These are phyloP conservation scores for Telmatherina bonti DNA, from an alignment of 2,797 vertebrate species.

Conservation along the genomic window DNA sequence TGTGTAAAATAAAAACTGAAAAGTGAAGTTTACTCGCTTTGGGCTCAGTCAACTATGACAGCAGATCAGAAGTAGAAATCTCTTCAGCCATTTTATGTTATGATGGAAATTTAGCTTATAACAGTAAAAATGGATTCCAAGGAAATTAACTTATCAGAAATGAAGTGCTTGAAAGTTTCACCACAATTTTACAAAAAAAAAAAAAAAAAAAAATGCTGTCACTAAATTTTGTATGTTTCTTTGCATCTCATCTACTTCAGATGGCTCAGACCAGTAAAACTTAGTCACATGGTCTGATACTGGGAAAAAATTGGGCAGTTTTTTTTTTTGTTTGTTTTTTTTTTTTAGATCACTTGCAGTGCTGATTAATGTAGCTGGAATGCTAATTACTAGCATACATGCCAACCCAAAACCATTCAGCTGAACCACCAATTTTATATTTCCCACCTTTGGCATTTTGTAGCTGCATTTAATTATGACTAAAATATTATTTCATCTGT, in stretches of 20 bases:
- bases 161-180: neutral
- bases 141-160: neutral
- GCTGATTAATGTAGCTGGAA: neutral
- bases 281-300: neutral
- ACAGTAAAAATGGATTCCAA: neutral
- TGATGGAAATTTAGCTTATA: neutral
- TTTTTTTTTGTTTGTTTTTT: no score
- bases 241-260: neutral
- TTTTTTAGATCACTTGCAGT: neutral
- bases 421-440: neutral
- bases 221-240: neutral
- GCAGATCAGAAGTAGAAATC: slow-evolving; percentile 60
- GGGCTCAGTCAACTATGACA: slow-evolving; percentile 55
- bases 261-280: neutral
- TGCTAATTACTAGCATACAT: neutral
- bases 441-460: neutral
- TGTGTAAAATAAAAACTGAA: neutral
- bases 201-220: neutral
- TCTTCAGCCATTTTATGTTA: slow-evolving; percentile 1
- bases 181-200: neutral
- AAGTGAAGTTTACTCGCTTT: slow-evolving; percentile 39
- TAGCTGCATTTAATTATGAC: neutral
- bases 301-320: no score
- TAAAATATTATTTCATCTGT: neutral
- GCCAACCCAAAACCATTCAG: neutral